Conservation (phyloP, 30 jellyfish, hydroid and myxozoan species). For the Phacellophora camtschatica region DNA sequence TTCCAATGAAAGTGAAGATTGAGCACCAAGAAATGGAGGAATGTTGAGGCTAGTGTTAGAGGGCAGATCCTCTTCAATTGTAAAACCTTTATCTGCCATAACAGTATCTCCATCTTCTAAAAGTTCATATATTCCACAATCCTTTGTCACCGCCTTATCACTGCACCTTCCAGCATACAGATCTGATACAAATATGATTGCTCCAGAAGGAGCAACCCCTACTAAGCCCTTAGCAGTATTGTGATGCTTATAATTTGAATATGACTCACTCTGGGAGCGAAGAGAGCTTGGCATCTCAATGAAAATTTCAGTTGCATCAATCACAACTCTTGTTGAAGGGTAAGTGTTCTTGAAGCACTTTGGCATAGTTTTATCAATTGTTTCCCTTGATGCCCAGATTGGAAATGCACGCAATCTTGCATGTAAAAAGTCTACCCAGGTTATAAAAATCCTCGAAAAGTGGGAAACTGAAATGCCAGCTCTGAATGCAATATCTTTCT, state of each 20-base stretch:
- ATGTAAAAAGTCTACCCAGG: slow-evolving; percentile 27
- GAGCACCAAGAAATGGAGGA: slow-evolving; percentile 24
- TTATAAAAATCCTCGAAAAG: slow-evolving; percentile 17
- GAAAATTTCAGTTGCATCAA: slow-evolving; percentile 19
- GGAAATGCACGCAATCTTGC: not conserved
- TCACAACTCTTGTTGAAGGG: slow-evolving; percentile 21
- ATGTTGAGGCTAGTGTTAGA: slow-evolving; percentile 23
- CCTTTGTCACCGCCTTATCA: too few relatives aligned
- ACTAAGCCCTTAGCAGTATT: too few relatives aligned
- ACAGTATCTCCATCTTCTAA: slow-evolving; percentile 36
- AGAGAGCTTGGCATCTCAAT: slow-evolving; percentile 30
- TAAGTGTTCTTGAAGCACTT: too few relatives aligned
- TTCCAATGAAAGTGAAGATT: slow-evolving; percentile 11
- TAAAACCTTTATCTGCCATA: slow-evolving; percentile 69
- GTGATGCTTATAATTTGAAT: too few relatives aligned
- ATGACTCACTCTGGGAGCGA: too few relatives aligned
- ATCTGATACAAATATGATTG: too few relatives aligned
- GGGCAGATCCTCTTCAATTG: slow-evolving; percentile 21
- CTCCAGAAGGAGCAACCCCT: too few relatives aligned
- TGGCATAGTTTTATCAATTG: not conserved
- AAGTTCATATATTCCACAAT: slow-evolving; percentile 1
- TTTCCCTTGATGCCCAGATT: slow-evolving; percentile 8
- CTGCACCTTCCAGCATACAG: too few relatives aligned
- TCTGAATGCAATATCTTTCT: slow-evolving; percentile 15
- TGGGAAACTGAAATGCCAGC: slow-evolving; percentile 26